These are phyloP conservation scores for Varecia variegata DNA, from an alignment of 2,797 vertebrate species.

Conservation along the genomic window DNA sequence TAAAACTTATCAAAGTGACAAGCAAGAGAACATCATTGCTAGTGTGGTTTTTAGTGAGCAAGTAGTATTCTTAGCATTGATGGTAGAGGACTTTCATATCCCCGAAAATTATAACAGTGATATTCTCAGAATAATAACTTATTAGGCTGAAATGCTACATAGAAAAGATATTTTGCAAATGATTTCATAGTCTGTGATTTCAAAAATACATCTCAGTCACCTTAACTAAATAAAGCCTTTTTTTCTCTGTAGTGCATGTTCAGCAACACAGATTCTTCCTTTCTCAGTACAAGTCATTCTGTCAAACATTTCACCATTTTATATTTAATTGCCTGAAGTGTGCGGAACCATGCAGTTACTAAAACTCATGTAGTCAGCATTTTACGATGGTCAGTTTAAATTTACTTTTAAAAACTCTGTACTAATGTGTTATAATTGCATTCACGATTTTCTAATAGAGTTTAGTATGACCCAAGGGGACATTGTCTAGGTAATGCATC, in stretches of 20 bases:
- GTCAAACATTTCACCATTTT: neutral
- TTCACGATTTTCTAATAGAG: neutral
- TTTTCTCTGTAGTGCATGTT: neutral
- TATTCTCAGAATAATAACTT: neutral
- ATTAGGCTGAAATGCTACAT: neutral
- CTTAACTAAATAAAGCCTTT: neutral
- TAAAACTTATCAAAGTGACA: neutral
- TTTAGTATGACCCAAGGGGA: neutral
- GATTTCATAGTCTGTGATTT: neutral
- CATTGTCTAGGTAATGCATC: neutral
- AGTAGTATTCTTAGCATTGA: neutral
- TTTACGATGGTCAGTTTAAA: neutral
- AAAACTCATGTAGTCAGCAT: neutral
- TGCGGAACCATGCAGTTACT: neutral
- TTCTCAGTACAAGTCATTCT: neutral
- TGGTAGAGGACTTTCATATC: neutral
- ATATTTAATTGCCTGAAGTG: neutral
- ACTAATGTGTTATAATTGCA: neutral
- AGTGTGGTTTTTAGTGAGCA: neutral
- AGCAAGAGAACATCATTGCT: neutral
- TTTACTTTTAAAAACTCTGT: neutral
- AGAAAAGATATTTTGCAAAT: neutral
- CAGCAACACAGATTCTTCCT: neutral
- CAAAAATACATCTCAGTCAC: neutral
- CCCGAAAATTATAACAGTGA: neutral